phyloP scores from a whole-genome alignment of 2,113 vertebrate species.

The Engystomops pustulosus region DNA sequence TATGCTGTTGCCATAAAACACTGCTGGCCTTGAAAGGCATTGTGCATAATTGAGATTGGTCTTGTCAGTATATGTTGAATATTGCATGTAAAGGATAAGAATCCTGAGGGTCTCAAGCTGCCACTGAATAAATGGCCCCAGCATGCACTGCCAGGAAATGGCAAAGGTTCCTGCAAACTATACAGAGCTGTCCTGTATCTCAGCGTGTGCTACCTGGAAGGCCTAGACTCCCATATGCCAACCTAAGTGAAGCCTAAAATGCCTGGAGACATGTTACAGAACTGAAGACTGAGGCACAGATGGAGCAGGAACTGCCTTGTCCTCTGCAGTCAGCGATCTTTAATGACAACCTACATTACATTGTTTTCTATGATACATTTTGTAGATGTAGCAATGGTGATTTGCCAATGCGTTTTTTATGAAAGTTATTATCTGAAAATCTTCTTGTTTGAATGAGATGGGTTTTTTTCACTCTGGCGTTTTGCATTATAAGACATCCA shows the following conservation, averaged over 20 bases:
- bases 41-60: not conserved
- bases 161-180: not conserved
- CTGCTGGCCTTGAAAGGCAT: not conserved
- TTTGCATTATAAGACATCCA: not conserved
- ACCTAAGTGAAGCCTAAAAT: not conserved
- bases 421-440: too few relatives aligned
- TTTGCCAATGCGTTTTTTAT: too few relatives aligned
- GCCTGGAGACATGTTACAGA: not conserved
- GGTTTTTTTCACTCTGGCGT: not conserved
- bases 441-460: too few relatives aligned
- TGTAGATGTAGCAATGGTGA: not conserved
- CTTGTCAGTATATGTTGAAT: not conserved
- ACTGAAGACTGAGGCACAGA: not conserved
- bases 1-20: not conserved
- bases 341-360: not conserved
- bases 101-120: constrained; percentile 10
- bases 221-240: not conserved
- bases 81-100: constrained; percentile 2
- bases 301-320: not conserved
- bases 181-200: constrained; percentile 1
- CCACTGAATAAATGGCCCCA: not conserved
- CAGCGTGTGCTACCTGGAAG: not conserved
- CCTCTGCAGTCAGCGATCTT: not conserved
- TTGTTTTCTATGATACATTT: not conserved
- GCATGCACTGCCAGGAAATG: not conserved